Base-by-base conservation (phyloP, 1,140 invertebrate genomes). In the Pararge aegeria region DNA sequence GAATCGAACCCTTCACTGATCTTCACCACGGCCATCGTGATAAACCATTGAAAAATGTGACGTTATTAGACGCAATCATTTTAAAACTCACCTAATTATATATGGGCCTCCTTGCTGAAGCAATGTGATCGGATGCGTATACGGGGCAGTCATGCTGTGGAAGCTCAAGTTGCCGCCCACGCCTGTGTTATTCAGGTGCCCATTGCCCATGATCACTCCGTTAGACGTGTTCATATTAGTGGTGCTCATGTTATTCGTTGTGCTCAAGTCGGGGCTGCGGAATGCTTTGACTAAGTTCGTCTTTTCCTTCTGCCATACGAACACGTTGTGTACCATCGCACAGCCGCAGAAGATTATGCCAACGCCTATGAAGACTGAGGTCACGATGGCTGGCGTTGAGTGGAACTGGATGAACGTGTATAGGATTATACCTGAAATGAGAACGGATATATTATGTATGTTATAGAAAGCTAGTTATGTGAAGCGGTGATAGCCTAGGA, bases 341-440 rank as follows among this genome's bases (percentile, higher is more conserved):
- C 96, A 95, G 57, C 96, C 96, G 83, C 97, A 97, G 89, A 98
- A 97, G 10, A 98, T 92, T 34, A 98, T 97, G 0, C 96, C 96
- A 1, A 97, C 90, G 27, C 87, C 96, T 44, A 98, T 97, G 70
- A 98, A 94, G 0, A 96, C 93, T 66, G 95, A 96, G 2, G 96
- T 97, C 15, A 97, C 94, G 58, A 98, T 96, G 1, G 97, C 97
- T 6, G 97, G 96, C 18, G 96, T 96, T 7, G 96, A 96, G 68
- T 97, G 95, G 87, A 97, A 97, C 84, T 97, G 96, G 76, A 97
- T 95, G 78, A 97, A 96, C 1, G 96, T 97, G 89, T 97, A 97
- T 44, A 98, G 91, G 66, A 98, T 96, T 87, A 98, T 95, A 65
- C 96, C 97, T 97, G 91, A 6, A 93, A 93, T 52, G 70, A 61